Conservation (phyloP, 2,888 invertebrate genomes). For the Geotrupes spiniger region DNA sequence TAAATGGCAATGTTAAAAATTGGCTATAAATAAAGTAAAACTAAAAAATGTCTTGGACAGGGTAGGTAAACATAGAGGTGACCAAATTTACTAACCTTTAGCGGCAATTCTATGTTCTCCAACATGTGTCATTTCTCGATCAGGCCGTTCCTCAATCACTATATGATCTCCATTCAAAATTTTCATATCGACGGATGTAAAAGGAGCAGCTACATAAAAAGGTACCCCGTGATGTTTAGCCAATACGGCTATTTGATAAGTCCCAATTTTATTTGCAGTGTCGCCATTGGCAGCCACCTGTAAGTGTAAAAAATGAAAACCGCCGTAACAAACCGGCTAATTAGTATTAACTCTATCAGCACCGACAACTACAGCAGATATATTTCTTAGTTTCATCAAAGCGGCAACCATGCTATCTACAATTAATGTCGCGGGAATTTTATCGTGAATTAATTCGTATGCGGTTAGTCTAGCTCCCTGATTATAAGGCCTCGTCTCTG, state of each 20-base stretch:
- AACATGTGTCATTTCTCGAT: constrained; percentile 87
- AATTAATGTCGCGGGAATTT: constrained; percentile 87
- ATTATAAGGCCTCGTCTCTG: constrained; percentile 97
- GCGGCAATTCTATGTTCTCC: constrained; percentile 86
- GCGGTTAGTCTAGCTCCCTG: constrained; percentile 96
- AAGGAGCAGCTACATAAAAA: constrained; percentile 93
- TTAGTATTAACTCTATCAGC: constrained; percentile 77
- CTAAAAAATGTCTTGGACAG: no score
- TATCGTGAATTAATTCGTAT: constrained; percentile 89
- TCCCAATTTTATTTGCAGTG: constrained; percentile 98
- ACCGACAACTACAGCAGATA: constrained; percentile 94
- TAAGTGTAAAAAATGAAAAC: constrained; percentile 15
- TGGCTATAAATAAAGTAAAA: no score
- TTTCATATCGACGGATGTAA: constrained; percentile 82
- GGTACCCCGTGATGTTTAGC: constrained; percentile 89
- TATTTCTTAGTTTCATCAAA: constrained; percentile 77
- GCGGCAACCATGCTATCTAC: constrained; percentile 95
- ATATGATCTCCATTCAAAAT: constrained; percentile 81
- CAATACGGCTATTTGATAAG: constrained; percentile 90
- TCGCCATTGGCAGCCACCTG: constrained; percentile 93
- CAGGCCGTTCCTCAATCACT: constrained; percentile 90
- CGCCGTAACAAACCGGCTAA: no score
- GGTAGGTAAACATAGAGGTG: no score
- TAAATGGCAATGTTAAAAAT: no score
- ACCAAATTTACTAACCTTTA: constrained; percentile 62